These are phyloP conservation scores for Sterna hirundo DNA, from an alignment of 2,113 vertebrate genomes.

Conservation along the genomic window DNA sequence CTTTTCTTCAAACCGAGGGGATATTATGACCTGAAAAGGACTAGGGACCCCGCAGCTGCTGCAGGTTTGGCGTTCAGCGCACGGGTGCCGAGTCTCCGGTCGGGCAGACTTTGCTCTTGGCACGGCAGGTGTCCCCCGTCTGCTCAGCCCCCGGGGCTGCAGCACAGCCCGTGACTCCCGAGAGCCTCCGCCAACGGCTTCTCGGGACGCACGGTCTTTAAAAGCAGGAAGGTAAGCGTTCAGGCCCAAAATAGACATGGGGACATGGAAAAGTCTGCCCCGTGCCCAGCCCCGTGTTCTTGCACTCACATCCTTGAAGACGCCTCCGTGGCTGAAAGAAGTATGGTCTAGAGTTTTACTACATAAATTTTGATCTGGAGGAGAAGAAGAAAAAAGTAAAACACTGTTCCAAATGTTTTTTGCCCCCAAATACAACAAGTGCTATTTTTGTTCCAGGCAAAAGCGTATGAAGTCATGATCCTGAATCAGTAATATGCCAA, in stretches of 20 bases:
- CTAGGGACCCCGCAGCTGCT: not conserved
- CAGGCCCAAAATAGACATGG: not conserved
- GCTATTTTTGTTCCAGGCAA: not conserved
- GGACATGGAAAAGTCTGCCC: not conserved
- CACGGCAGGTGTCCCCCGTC: not conserved
- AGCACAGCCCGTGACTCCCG: not conserved
- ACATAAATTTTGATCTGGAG: not conserved
- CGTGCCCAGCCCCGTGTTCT: not conserved
- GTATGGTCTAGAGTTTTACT: not conserved
- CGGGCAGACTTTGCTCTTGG: fast-evolving
- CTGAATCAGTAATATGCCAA: not conserved
- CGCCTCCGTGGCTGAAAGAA: not conserved
- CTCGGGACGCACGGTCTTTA: not conserved
- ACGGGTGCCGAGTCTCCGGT: fast-evolving
- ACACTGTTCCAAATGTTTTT: not conserved
- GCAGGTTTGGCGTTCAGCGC: not conserved
- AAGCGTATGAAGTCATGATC: not conserved
- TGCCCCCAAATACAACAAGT: not conserved
- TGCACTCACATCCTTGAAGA: not conserved
- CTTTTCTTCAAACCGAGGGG: not conserved
- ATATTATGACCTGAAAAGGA: not conserved
- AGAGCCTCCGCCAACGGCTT: not conserved
- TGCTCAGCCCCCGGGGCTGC: no score
- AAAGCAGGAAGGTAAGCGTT: not conserved
- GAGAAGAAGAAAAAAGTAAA: not conserved